A percentile compares a stretch with the other conserved stretches of the same genome.
These are phyloP conservation scores for Periparus ater DNA, from an alignment of 2,797 vertebrate species.

Conservation along the genomic window DNA sequence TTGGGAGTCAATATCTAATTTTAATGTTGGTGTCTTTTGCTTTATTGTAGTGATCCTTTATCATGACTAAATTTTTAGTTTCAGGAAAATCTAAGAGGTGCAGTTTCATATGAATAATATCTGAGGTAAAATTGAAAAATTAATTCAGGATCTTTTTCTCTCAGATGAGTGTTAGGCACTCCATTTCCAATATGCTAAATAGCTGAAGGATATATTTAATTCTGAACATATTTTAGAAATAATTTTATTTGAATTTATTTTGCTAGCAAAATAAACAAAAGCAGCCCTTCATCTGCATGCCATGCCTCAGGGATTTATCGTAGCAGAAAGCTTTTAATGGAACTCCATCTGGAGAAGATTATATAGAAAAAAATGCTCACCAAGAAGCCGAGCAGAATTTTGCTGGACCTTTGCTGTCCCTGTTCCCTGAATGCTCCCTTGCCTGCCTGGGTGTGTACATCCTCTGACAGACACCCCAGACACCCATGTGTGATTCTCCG, in stretches of 20 bases:
- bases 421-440: background rate
- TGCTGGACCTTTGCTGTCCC: background rate
- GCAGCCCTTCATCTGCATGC: background rate
- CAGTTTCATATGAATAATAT: background rate
- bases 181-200: background rate
- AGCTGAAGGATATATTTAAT: conserved; percentile 11
- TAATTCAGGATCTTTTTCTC: background rate
- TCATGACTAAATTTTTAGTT: background rate
- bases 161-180: background rate
- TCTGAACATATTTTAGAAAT: conserved; percentile 25
- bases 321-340: background rate
- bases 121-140: background rate
- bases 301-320: background rate
- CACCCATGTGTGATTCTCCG: fast-evolving
- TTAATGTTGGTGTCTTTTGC: background rate
- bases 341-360: conserved; percentile 8
- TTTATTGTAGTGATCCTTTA: background rate
- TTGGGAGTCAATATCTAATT: background rate
- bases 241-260: background rate
- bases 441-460: background rate
- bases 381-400: background rate
- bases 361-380: background rate
- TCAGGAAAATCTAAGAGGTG: background rate
- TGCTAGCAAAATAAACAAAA: background rate
- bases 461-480: background rate